Conservation (phyloP, 2,888 invertebrate species). For the Sthenelais limicola region DNA sequence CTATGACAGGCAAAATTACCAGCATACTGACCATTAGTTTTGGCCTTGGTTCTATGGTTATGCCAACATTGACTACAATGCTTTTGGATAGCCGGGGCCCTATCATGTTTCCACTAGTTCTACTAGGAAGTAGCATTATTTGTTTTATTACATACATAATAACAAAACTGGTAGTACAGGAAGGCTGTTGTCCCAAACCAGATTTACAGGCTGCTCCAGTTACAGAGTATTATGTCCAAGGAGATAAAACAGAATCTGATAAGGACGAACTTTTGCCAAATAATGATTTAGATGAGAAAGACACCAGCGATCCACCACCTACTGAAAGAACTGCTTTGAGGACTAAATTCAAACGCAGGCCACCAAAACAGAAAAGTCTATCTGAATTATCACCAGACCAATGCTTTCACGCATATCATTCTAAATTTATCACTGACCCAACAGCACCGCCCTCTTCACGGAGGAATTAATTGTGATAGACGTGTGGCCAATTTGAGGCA, state of each 20-base stretch:
- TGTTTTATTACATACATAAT: slow-evolving; percentile 8
- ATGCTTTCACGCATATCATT: slow-evolving; percentile 9
- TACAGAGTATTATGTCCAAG: no score
- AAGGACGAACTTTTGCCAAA: no score
- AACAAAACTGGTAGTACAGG: neutral
- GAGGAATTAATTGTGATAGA: no score
- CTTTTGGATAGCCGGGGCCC: slow-evolving; percentile 10
- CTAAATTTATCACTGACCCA: neutral
- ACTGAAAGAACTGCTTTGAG: neutral
- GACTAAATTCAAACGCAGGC: neutral
- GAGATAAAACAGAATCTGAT: no score
- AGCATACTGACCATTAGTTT: slow-evolving; percentile 17
- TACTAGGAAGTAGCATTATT: slow-evolving; percentile 7
- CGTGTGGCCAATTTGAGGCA: no score
- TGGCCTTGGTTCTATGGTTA: slow-evolving; percentile 16
- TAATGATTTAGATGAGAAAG: no score
- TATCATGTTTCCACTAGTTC: slow-evolving; percentile 20
- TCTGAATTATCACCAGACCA: slow-evolving; percentile 11
- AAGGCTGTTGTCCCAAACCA: neutral
- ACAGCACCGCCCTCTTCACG: no score
- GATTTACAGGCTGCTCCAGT: neutral
- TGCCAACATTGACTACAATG: slow-evolving; percentile 21
- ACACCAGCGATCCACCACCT: no score
- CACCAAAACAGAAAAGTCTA: neutral
- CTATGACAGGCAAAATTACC: slow-evolving; percentile 19